phyloP scores from a whole-genome alignment of 2,888 invertebrate species.

The Eristalis pertinax region DNA sequence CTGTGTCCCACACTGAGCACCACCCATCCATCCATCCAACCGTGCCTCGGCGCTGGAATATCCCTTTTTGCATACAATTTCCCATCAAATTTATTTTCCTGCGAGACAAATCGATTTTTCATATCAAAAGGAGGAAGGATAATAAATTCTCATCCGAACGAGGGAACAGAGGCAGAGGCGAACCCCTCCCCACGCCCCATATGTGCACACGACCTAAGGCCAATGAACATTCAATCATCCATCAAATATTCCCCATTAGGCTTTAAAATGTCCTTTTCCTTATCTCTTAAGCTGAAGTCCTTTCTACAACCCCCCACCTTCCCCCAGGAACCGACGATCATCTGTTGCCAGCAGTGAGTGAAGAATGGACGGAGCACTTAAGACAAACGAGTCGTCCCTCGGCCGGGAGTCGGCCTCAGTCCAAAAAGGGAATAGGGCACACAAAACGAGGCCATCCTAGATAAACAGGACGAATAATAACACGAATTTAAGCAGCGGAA shows the following conservation, averaged over 20 bases:
- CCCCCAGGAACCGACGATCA: background rate
- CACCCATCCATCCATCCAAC: background rate
- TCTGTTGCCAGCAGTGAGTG: background rate
- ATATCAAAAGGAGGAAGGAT: background rate
- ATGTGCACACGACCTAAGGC: constrained; percentile 29
- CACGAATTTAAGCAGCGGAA: constrained; percentile 44
- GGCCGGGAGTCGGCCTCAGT: background rate
- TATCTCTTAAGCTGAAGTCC: background rate
- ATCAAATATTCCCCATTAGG: constrained; percentile 11
- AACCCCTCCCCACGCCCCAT: background rate
- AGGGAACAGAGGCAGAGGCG: background rate
- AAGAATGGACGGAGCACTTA: background rate
- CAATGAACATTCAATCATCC: constrained; percentile 33
- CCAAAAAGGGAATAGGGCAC: background rate
- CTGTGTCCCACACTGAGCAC: background rate
- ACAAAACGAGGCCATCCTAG: constrained; percentile 36
- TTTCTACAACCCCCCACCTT: background rate
- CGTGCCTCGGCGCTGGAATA: background rate
- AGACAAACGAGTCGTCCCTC: background rate
- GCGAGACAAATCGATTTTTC: constrained; percentile 5
- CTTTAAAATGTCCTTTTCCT: constrained; percentile 2
- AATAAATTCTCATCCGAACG: background rate
- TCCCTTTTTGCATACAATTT: constrained; percentile 28
- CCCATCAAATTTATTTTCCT: constrained; percentile 11
- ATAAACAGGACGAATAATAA: constrained; percentile 52